phyloP scores from a whole-genome alignment of 2,113 vertebrate species.

The Nibea coibor region DNA sequence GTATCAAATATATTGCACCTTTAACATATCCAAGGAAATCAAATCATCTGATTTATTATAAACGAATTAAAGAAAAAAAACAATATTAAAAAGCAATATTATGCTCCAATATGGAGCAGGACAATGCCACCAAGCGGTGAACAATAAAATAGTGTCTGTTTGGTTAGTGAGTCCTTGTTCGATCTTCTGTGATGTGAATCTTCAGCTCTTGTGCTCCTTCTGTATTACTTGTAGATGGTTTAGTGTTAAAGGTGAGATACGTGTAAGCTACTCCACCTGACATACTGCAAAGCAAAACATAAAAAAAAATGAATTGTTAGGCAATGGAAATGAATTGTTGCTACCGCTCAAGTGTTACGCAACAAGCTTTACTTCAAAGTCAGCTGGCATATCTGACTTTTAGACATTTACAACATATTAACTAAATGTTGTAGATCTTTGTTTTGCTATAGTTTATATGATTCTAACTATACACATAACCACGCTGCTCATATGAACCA shows the following conservation, averaged over 20 bases:
- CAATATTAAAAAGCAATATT: not conserved
- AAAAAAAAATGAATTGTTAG: not conserved
- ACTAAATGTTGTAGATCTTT: not conserved
- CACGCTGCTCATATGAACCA: not conserved
- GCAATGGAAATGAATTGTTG: not conserved
- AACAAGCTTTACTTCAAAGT: not conserved
- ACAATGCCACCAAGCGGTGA: slow-evolving; percentile 46
- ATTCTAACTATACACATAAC: not conserved
- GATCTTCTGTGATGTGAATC: slow-evolving; percentile 26
- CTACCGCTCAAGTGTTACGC: not conserved
- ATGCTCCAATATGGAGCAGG: slow-evolving; percentile 74
- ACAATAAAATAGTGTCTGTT: not conserved
- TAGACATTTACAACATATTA: not conserved
- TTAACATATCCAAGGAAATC: not conserved
- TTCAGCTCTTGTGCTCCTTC: slow-evolving; percentile 40
- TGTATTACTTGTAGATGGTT: slow-evolving; percentile 7
- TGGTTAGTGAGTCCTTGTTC: not conserved
- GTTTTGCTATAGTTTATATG: not conserved
- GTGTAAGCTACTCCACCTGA: slow-evolving; percentile 90
- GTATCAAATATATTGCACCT: not conserved
- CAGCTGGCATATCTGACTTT: not conserved
- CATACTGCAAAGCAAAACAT: slow-evolving; percentile 83
- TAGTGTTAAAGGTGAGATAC: slow-evolving; percentile 83
- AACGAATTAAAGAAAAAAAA: slow-evolving; percentile 4
- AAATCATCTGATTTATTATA: not conserved